Percentiles rank a stretch among this genome's conserved stretches.
These are phyloP conservation scores for Turritopsis rubra DNA, from an alignment of 30 jellyfish, hydroid and myxozoan species.

Conservation along the genomic window DNA sequence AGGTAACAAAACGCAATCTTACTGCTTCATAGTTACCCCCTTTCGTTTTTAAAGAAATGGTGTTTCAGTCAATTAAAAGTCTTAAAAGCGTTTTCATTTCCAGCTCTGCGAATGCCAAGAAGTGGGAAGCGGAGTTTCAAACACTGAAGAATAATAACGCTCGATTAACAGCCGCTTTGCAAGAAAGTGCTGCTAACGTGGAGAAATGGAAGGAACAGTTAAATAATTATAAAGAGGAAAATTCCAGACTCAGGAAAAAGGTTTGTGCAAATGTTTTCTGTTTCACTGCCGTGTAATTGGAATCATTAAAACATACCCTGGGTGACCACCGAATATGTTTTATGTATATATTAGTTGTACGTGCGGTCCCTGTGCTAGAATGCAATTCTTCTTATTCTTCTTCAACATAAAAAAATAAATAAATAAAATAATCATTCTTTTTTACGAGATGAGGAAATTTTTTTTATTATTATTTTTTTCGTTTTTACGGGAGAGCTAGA, in stretches of 20 bases:
- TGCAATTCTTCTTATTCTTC: too few relatives aligned
- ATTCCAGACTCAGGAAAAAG: conserved; percentile 59
- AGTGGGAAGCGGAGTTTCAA: conserved; percentile 92
- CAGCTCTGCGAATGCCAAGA: conserved; percentile 90
- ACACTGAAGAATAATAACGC: conserved; percentile 88
- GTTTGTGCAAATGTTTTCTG: conserved; percentile 13
- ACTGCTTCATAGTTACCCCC: neutral
- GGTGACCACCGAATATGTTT: neutral
- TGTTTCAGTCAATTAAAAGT: neutral
- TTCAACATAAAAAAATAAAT: too few relatives aligned
- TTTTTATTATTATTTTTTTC: too few relatives aligned
- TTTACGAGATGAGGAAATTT: too few relatives aligned
- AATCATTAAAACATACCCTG: neutral
- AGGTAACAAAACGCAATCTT: conserved; percentile 34
- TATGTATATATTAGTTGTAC: too few relatives aligned
- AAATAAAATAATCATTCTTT: too few relatives aligned
- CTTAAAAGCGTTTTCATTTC: neutral
- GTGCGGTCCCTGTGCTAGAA: too few relatives aligned
- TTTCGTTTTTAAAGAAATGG: neutral
- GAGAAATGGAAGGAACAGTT: conserved; percentile 95
- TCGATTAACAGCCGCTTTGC: conserved; percentile 92
- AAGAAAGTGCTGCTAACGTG: conserved; percentile 85
- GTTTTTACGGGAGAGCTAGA: too few relatives aligned
- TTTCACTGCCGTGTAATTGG: neutral
- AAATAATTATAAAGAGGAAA: conserved; percentile 83